Base-by-base conservation (phyloP, 2,888 invertebrate species). In the Spialia ferax region DNA sequence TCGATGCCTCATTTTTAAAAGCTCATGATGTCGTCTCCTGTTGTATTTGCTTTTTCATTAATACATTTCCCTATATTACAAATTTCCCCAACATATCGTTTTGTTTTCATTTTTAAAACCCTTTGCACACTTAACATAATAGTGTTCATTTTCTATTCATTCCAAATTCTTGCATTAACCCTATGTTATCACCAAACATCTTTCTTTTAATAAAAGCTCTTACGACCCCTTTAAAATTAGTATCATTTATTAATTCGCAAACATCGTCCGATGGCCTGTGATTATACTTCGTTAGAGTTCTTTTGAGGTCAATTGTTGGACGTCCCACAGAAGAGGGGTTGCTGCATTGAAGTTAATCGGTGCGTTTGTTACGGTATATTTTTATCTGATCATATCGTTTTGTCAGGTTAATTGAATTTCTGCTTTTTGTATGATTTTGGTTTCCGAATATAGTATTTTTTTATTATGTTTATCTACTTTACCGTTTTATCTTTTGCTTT, bases 261-360 rank as follows among this genome's bases (percentile, higher is more conserved):
- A 74, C 73, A 75, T 74, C 75, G 56, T 38, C 26, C 38, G 56
- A 50, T 56, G 48, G 71, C 73, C 74, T 76, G 74, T 77, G 67
- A 81, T 82, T 81, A 79, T 69, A 68, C 70, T 70, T 81, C 77
- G 77, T 82, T 81, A 79, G 76, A 60, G 73, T 67, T 71, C 67
- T 73, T 74, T 75, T 71, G 69, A 60, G 67, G 67, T 67, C 62
- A 65, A 64, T 61, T 63, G 63, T 63, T 50, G 62, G 68, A n/a
- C 15, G 57, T n/a, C 57, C 50, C 50, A 54, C 42, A 18, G 54
- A 11, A 48, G 38, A 62, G 23, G 68, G 60, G 68, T 29, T 23
- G 42, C 10, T 54, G 60, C 48, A 67, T 62, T 56, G 55, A 48
- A 32, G 61, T 18, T 32, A 50, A 67, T 61, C 52, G 60, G 18